A percentile compares a stretch with the other conserved stretches of the same genome.
Evolutionary conservation across 1,140 invertebrate species (phyloP).

Genomic region (Drosophila ananassae): DNA sequence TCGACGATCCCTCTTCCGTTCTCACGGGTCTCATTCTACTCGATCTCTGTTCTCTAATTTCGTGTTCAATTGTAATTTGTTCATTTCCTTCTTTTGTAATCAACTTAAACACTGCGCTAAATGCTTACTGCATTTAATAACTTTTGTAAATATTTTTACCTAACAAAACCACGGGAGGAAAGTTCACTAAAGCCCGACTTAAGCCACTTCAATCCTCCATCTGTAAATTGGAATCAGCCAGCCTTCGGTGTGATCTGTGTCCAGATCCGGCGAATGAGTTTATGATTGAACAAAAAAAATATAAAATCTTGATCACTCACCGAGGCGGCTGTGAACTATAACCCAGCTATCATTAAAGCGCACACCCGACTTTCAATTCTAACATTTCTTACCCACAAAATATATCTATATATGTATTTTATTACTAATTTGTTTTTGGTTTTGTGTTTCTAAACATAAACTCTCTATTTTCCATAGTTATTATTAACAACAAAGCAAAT

Average conservation of each 20-base stretch:
- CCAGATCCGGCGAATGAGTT: constrained; percentile 10
- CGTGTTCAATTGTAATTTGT: constrained; percentile 38
- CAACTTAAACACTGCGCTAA: constrained; percentile 47
- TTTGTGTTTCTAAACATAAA: constrained; percentile 48
- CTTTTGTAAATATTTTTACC: constrained; percentile 60
- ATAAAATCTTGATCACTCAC: constrained; percentile 38
- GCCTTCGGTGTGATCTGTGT: constrained; percentile 46
- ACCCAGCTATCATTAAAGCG: constrained; percentile 36
- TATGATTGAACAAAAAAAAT: background rate
- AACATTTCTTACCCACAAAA: constrained; percentile 24
- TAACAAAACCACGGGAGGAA: constrained; percentile 12
- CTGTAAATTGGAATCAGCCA: constrained; percentile 30
- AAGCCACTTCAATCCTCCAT: constrained; percentile 37
- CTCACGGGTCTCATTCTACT: constrained; percentile 22
- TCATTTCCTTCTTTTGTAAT: constrained; percentile 18
- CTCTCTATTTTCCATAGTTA: constrained; percentile 76
- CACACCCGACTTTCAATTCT: constrained; percentile 39
- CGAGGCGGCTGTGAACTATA: constrained; percentile 26
- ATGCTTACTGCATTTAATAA: constrained; percentile 42
- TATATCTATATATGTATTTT: constrained; percentile 33
- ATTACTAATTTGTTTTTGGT: constrained; percentile 43
- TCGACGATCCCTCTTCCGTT: constrained; percentile 40
- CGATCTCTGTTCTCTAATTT: constrained; percentile 60
- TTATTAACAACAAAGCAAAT: constrained; percentile 66
- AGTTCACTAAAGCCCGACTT: constrained; percentile 14